Evolutionary conservation across 2,113 vertebrate genomes (phyloP), one percentile per base, ranked within the genome.

Genomic region (Piprites chloris): DNA sequence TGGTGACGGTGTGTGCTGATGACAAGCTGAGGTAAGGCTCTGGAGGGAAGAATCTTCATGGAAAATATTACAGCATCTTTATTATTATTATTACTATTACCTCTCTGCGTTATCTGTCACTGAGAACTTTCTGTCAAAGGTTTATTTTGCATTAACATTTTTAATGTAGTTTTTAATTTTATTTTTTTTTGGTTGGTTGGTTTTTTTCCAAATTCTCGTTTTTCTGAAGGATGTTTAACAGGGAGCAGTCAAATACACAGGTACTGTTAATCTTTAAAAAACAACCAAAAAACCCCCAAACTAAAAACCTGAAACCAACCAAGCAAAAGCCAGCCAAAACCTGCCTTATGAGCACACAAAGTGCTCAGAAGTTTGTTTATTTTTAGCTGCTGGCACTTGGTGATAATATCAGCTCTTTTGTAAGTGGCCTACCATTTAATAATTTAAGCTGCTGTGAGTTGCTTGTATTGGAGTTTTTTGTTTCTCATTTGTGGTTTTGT

Each of bases 1-100:
- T 99, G 18, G 97, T 99, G 83, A 99, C 98, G 0, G 97, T 98
- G 30, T 98, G 98, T 85, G 94, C 98, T 42, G 99, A 99, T 35
- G 92, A 98, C 91, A 84, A n/a, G 4, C 97, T 99, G 76, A 98
- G 99, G 99, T 99, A 93, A 96, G 91, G 6, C 7, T 17, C 12
- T 14, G 22, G 41, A 28, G 42, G 76, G 71, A 32, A 9, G 11
- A 14, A 5, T 15, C 52, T 13, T 7, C 3, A 1, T 11, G 30
- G 33, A 22, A 46, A 39, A 65, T 13, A 14, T 2, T n/a, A n/a
- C n/a, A n/a, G n/a, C 12, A 10, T 1, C 19, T 12, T 30, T 19
- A 42, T n/a, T 14, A 33, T 39, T 15, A 27, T 15, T 24, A 4
- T 5, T 52, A 8, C 12, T 56, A 2, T 28, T 39, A n/a, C 17